Evolutionary conservation across 37 sponge, comb jelly and placozoan genomes (phyloP).

Genomic region (Aphrocallistes beatrix): DNA sequence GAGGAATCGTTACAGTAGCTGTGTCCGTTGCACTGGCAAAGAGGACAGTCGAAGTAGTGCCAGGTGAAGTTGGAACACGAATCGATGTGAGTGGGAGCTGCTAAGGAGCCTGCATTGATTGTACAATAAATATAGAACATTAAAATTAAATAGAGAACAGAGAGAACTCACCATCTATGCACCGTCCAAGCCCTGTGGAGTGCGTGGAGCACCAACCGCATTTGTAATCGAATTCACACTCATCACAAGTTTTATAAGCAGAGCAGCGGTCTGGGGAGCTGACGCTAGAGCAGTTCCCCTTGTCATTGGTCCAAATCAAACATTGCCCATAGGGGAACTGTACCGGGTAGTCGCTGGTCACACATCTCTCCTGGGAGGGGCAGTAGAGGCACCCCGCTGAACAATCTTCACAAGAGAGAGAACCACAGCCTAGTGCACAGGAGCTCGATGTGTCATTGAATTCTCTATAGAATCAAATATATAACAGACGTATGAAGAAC

Average conservation of each 20-base stretch:
- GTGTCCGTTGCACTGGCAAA: conserved; percentile 8
- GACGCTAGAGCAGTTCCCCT: not conserved
- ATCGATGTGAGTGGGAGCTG: too few relatives aligned
- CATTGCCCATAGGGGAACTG: not conserved
- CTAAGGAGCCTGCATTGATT: too few relatives aligned
- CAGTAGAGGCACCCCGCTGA: not conserved
- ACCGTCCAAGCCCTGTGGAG: not conserved
- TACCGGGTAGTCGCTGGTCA: not conserved
- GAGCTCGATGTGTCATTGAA: not conserved
- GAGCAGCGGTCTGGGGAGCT: not conserved
- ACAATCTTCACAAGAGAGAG: not conserved
- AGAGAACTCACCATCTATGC: not conserved
- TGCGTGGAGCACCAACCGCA: not conserved
- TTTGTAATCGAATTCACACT: not conserved
- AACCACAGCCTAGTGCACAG: not conserved
- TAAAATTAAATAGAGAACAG: not conserved
- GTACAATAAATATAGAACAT: too few relatives aligned
- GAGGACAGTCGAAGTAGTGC: not conserved
- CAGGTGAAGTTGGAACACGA: not conserved
- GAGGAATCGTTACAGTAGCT: not conserved
- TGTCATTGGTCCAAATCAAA: not conserved
- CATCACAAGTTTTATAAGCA: not conserved
- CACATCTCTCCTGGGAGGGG: conserved; percentile 4
- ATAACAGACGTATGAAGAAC: not conserved
- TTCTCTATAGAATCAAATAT: not conserved